These are phyloP conservation scores for Parus major DNA, from an alignment of 2,113 vertebrate genomes.

Conservation along the genomic window DNA sequence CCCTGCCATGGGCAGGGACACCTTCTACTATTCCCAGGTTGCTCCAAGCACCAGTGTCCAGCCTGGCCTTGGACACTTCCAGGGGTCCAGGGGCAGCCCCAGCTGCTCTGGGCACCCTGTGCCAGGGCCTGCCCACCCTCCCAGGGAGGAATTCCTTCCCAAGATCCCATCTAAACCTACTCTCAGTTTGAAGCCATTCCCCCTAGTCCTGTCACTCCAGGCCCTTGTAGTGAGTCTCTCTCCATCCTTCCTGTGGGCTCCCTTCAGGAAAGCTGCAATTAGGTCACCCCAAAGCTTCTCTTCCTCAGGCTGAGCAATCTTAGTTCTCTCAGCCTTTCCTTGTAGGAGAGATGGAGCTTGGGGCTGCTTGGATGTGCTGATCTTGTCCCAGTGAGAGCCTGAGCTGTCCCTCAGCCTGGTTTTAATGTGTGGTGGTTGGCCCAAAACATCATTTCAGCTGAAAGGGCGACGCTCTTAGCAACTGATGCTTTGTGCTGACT, in stretches of 20 bases:
- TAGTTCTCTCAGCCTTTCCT: not conserved
- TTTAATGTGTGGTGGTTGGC: not conserved
- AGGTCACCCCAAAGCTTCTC: not conserved
- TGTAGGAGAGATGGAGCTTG: not conserved
- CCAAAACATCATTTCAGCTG: not conserved
- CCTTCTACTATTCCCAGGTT: rapidly evolving
- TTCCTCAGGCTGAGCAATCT: not conserved
- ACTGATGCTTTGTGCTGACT: not conserved
- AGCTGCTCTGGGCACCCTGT: not conserved
- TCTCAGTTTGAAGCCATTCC: not conserved
- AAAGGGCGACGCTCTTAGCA: not conserved
- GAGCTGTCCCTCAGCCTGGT: not conserved
- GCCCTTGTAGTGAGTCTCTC: not conserved
- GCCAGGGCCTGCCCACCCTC: not conserved
- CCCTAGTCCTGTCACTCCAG: not conserved
- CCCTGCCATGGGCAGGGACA: not conserved
- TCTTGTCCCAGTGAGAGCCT: not conserved
- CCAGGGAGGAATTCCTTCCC: rapidly evolving
- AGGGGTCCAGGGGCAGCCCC: not conserved
- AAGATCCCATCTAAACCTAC: not conserved
- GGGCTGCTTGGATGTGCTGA: not conserved
- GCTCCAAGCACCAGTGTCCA: not conserved
- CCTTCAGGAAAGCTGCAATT: not conserved
- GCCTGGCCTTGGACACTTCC: rapidly evolving
- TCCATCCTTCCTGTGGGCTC: not conserved